These are phyloP conservation scores for Mus spicilegus DNA, from an alignment of 2,113 vertebrate species.

Conservation along the genomic window DNA sequence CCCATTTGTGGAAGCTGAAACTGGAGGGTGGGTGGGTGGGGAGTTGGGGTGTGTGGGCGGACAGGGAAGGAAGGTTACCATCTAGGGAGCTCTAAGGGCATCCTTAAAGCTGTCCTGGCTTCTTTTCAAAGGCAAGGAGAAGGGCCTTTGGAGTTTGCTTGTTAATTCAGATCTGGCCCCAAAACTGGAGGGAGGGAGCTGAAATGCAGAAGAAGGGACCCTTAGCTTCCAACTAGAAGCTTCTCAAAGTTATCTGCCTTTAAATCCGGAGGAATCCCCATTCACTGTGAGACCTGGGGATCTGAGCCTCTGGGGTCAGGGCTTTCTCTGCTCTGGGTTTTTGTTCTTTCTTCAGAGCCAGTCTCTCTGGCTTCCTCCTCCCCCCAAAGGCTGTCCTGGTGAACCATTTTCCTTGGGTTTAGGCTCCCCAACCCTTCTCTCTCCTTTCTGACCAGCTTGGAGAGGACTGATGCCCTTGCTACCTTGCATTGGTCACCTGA, in stretches of 20 bases:
- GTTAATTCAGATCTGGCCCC: conserved; percentile 68
- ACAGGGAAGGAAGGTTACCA: not conserved
- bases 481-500: not conserved
- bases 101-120: conserved; percentile 24
- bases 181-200: conserved; percentile 70
- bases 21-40: not conserved
- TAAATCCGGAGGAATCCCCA: conserved; percentile 79
- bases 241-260: conserved; percentile 75
- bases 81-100: not conserved
- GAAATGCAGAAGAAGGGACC: conserved; percentile 65
- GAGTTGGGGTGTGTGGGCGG: not conserved
- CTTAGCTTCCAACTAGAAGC: conserved; percentile 70
- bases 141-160: conserved; percentile 30
- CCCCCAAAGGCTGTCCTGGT: conserved; percentile 28
- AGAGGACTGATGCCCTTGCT: not conserved
- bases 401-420: conserved; percentile 37
- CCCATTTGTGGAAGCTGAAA: conserved; percentile 56
- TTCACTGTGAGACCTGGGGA: conserved; percentile 79
- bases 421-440: not conserved
- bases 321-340: conserved; percentile 73
- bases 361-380: conserved; percentile 56
- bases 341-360: conserved; percentile 60
- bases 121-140: conserved; percentile 64
- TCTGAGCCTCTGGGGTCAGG: conserved; percentile 69
- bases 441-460: not conserved